Evolutionary conservation across 2,797 vertebrate species (phyloP), one percentile per base, ranked within the genome.

Genomic region (Salarias fasciatus): DNA sequence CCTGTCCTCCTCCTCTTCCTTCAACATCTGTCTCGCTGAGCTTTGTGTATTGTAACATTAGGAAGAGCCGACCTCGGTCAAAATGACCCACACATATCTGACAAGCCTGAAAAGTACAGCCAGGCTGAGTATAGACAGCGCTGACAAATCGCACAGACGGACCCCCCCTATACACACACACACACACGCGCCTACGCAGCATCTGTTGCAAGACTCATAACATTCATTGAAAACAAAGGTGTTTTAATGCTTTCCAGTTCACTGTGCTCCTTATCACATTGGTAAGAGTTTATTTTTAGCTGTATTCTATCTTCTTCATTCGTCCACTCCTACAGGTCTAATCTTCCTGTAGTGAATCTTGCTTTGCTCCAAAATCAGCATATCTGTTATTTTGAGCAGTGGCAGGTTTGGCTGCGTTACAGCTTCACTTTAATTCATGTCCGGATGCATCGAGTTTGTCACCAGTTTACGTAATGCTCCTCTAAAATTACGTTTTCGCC

Each of bases 41-140:
- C 67, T 47, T 56, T 2, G 13, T 33, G 33, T 72, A 72, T 63
- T 69, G 74, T 85, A 75, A 75, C 74, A 82, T 78, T 72, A 36
- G 60, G 72, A 84, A 82, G 74, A 63, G 50, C 63, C 70, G 75
- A 80, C 87, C 86, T 72, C 47, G 90, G 92, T 93, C 90, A 82
- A 54, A 74, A 54, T 88, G 90, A 92, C 92, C 88, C 72, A 35
- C 52, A 76, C 72, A 72, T 82, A 83, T 85, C 77, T 80, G 45
- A 75, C 63, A 13, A 78, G 81, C 75, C 60, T 46, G 48, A 70
- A 73, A 80, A 74, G 38, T 75, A 80, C 72, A 72, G 57, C 56
- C 49, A 56, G 44, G 63, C 60, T 47, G 65, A 58, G 72, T 53
- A 57, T 77, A 82, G 80, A 80, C 59, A n/a, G 42, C 55, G 13